Evolutionary conservation across 2,888 invertebrate species (phyloP), one percentile per base, ranked within the genome.

Genomic region (Rotaria magnacalcarata): DNA sequence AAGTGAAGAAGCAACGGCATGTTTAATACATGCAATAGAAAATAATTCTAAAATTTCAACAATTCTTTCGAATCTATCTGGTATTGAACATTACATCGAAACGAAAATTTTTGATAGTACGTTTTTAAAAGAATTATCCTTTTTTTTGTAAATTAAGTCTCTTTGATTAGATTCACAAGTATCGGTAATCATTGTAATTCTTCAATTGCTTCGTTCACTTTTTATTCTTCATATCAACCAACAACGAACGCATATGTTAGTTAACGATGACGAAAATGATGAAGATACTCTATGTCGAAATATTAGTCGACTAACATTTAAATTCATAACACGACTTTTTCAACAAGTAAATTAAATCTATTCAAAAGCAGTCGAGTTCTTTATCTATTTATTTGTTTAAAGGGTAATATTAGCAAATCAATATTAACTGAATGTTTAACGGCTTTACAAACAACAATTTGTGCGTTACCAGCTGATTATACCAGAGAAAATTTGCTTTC

Each of bases 401-500:
- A 67, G 67, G 67, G 34, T 19, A 67, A 67, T 41, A 67, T 67
- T 19, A 7, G 34, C 34, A 67, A 67, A 19, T 67, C 34, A 67
- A 67, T 67, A 14, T 67, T 67, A 67, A 34, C 24, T 16, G 67
- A 67, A 67, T 67, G 67, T 67, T 67, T 67, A 67, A 67, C 27
- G 19, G 67, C 67, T 16, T 67, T 67, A 34, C 67, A 67, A 67
- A 67, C 67, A 67, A 67, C 67, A 67, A 34, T 67, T 67, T 67
- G 67, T 41, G 34, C 27, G 34, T 67, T 67, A 67, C 16, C 67
- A 19, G 14, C 5, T 19, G 67, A 67, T 19, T 14, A 67, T 67
- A 67, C 7, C 19, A 10, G 67, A 34, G 67, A 67, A 1, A 67
- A 67, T 34, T 67, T 34, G 19, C 16, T 67, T 34, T 67, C 67